phyloP scores from a whole-genome alignment of 2,797 vertebrate species.

The Acanthis flammea region DNA sequence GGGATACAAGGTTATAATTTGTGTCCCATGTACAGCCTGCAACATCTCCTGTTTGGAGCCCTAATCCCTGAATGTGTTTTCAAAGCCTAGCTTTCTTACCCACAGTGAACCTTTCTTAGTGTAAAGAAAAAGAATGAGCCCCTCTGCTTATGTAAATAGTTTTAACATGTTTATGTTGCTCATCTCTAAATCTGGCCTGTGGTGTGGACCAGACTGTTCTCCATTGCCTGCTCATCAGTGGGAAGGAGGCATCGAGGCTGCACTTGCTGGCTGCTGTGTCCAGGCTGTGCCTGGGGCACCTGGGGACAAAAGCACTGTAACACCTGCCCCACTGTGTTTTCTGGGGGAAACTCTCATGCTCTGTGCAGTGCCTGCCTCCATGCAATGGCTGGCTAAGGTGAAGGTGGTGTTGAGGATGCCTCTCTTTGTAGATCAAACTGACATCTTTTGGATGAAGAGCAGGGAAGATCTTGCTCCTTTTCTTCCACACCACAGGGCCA shows the following conservation, averaged over 20 bases:
- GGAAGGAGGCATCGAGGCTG: not conserved
- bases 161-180: not conserved
- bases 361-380: accelerated
- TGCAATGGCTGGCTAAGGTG: not conserved
- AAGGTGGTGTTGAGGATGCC: not conserved
- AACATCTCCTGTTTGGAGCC: not conserved
- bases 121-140: not conserved
- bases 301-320: not conserved
- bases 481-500: not conserved
- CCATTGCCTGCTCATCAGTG: accelerated
- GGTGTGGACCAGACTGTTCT: not conserved
- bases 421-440: not conserved
- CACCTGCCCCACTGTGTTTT: not conserved
- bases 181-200: not conserved
- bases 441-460: not conserved
- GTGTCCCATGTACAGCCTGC: not conserved
- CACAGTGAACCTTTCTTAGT: not conserved
- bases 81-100: not conserved
- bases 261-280: not conserved
- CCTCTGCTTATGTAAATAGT: not conserved
- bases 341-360: not conserved
- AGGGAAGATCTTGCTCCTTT: not conserved
- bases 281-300: accelerated
- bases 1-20: not conserved
- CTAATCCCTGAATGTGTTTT: not conserved